These are phyloP conservation scores for Prorops nasuta DNA, from an alignment of 1,140 invertebrate species.

Conservation along the genomic window DNA sequence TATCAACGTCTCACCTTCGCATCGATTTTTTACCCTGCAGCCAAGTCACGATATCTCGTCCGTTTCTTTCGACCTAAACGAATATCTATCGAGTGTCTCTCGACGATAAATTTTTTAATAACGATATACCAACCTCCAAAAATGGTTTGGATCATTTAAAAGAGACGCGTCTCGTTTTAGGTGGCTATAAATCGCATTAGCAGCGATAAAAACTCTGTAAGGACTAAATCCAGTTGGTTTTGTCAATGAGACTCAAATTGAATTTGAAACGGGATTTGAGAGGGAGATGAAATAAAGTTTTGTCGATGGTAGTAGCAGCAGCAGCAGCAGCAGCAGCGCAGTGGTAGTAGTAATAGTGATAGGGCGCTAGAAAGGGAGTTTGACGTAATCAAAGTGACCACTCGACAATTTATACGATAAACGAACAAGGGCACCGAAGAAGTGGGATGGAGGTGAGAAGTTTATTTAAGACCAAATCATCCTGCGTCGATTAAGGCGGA, in stretches of 20 bases:
- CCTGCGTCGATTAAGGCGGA: conserved; percentile 48
- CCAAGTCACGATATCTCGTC: neutral
- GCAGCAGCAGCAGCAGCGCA: too few relatives aligned
- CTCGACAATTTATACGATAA: conserved; percentile 38
- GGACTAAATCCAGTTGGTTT: too few relatives aligned
- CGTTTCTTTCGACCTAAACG: neutral
- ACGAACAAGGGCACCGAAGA: conserved; percentile 19
- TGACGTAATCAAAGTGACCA: conserved; percentile 42
- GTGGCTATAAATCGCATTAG: too few relatives aligned
- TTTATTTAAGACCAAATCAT: conserved; percentile 52
- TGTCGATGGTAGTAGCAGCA: too few relatives aligned
- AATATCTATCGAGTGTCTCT: conserved; percentile 8
- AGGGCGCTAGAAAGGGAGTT: conserved; percentile 1
- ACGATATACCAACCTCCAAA: too few relatives aligned
- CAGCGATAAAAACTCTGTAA: too few relatives aligned
- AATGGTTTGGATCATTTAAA: too few relatives aligned
- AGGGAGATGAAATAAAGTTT: neutral
- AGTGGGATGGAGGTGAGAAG: conserved; percentile 39
- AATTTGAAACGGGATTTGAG: neutral
- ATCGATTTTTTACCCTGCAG: neutral
- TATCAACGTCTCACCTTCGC: conserved; percentile 16
- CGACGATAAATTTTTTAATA: too few relatives aligned
- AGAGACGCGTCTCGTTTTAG: too few relatives aligned
- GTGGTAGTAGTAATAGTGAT: too few relatives aligned
- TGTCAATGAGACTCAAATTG: conserved; percentile 15